Percentiles rank a stretch among this genome's conserved stretches.
Conservation (phyloP, 2,888 invertebrate species). For the Abrostola triplasia region DNA sequence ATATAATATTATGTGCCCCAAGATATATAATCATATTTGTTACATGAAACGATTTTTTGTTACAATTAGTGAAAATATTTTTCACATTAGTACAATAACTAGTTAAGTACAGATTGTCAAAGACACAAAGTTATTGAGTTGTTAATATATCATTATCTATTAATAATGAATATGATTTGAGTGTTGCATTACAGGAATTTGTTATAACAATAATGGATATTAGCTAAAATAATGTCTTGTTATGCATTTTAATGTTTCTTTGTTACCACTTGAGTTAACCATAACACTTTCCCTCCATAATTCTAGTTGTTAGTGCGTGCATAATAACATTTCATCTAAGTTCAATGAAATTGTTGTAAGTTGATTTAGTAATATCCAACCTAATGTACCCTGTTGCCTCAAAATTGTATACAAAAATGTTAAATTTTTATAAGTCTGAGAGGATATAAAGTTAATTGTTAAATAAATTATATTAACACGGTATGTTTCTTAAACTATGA, state of each 20-base stretch:
- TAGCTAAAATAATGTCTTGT: background rate
- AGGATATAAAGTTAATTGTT: conserved; percentile 1
- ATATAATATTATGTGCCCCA: conserved; percentile 5
- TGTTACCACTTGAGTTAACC: conserved; percentile 38
- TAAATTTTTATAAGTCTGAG: background rate
- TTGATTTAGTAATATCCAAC: conserved; percentile 4
- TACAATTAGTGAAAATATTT: conserved; percentile 10
- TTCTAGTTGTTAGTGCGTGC: conserved; percentile 5
- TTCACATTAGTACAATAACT: conserved; percentile 31
- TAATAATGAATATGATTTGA: conserved; percentile 1
- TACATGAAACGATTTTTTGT: conserved; percentile 9
- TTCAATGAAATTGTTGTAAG: conserved; percentile 5
- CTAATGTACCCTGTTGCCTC: background rate
- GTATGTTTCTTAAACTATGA: too few relatives aligned
- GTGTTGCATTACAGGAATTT: conserved; percentile 14
- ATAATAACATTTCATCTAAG: background rate
- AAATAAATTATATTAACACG: too few relatives aligned
- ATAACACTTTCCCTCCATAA: conserved; percentile 11
- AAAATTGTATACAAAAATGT: background rate
- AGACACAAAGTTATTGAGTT: conserved; percentile 3
- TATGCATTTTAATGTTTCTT: conserved; percentile 6
- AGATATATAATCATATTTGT: too few relatives aligned
- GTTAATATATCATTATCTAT: conserved; percentile 4
- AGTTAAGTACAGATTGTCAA: conserved; percentile 24
- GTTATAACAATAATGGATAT: background rate